Percentiles rank a stretch among this genome's conserved stretches.
Conservation (phyloP, 2,113 vertebrate species). For the Austrofundulus limnaeus region DNA sequence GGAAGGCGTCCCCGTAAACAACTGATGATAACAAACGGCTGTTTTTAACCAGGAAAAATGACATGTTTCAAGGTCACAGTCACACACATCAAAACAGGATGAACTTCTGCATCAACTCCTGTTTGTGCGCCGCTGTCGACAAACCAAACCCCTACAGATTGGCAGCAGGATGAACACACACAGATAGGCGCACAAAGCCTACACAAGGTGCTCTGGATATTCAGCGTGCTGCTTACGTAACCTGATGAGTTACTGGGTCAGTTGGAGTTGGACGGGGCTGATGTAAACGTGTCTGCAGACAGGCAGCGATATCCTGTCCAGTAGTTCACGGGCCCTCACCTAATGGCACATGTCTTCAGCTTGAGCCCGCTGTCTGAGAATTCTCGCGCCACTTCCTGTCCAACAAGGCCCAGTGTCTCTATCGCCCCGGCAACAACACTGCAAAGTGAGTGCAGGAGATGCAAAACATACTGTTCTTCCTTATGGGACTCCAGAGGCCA, state of each 20-base stretch:
- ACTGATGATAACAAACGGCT: conserved; percentile 65
- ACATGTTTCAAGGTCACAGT: conserved; percentile 73
- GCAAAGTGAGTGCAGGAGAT: conserved; percentile 49
- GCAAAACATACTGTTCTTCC: conserved; percentile 63
- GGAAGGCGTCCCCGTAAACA: conserved; percentile 53
- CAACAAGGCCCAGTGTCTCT: conserved; percentile 57
- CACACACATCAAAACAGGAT: conserved; percentile 79
- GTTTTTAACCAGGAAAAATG: conserved; percentile 73
- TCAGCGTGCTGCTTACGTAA: conserved; percentile 50
- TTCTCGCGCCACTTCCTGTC: conserved; percentile 72
- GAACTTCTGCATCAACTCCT: conserved; percentile 59
- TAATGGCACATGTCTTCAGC: conserved; percentile 47
- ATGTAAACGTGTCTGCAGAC: conserved; percentile 66
- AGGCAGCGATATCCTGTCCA: conserved; percentile 53
- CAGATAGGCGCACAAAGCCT: conserved; percentile 38
- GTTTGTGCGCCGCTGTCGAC: conserved; percentile 66
- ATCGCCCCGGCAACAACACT: conserved; percentile 48
- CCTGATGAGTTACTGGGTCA: conserved; percentile 57
- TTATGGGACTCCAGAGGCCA: conserved; percentile 68
- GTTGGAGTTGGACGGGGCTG: conserved; percentile 46
- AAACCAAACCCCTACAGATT: conserved; percentile 54
- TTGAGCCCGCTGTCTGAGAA: conserved; percentile 59
- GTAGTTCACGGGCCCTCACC: conserved; percentile 3
- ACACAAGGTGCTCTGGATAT: conserved; percentile 24
- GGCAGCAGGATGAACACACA: conserved; percentile 69